Conservation (phyloP, 2,888 invertebrate genomes). For the Cephus pulcher region DNA sequence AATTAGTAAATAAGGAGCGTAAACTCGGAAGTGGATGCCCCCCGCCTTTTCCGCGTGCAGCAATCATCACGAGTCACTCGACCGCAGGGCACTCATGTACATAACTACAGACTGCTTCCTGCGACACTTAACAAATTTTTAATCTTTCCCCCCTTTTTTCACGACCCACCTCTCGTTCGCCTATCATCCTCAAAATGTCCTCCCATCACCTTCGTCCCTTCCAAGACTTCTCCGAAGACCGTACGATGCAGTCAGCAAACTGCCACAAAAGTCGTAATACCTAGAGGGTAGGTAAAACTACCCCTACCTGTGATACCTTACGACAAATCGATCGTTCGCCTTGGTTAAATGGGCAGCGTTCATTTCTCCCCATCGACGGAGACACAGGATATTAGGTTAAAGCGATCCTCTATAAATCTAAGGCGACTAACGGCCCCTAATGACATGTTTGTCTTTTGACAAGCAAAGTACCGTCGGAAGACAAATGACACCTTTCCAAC, state of each 20-base stretch:
- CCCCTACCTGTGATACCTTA: not conserved
- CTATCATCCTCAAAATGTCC: not conserved
- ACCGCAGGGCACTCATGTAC: not conserved
- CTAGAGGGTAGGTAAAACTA: not conserved
- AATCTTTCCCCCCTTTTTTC: not conserved
- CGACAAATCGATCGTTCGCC: not conserved
- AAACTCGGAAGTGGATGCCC: conserved; percentile 4
- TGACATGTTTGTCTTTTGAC: conserved; percentile 46
- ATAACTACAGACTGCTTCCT: not conserved
- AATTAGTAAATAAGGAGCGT: conserved; percentile 45
- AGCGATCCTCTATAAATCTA: conserved; percentile 41
- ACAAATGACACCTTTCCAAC: conserved; percentile 46
- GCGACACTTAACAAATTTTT: not conserved
- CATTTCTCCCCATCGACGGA: conserved; percentile 57
- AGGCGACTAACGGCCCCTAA: conserved; percentile 32
- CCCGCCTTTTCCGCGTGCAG: conserved; percentile 1
- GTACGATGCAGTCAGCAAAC: not conserved
- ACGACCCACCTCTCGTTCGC: not conserved
- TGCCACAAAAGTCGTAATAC: not conserved
- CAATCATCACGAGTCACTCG: not conserved
- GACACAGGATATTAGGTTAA: conserved; percentile 38
- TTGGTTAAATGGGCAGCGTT: conserved; percentile 41
- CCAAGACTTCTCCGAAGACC: no score
- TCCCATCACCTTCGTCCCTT: no score
- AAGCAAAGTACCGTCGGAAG: conserved; percentile 52